phyloP scores from a whole-genome alignment of 2,113 vertebrate species.

The Chunga burmeisteri region DNA sequence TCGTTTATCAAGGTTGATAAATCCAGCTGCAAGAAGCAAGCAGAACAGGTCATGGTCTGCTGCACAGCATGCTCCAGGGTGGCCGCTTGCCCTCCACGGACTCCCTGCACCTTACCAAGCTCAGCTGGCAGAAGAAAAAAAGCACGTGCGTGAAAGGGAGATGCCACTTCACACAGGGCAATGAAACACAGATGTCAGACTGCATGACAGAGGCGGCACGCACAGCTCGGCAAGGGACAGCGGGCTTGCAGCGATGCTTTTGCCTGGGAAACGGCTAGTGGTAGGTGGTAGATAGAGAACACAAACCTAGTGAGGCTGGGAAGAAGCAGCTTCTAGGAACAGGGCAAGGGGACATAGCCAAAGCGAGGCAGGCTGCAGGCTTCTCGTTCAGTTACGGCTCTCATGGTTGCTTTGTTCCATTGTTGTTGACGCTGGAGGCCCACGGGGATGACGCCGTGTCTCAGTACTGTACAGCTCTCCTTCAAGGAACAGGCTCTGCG shows the following conservation, averaged over 20 bases:
- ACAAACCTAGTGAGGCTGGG: background rate
- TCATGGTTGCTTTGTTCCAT: background rate
- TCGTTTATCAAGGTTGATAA: background rate
- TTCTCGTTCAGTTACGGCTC: background rate
- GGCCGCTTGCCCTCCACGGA: background rate
- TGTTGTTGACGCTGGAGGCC: background rate
- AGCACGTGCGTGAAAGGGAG: background rate
- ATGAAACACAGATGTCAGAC: conserved; percentile 19
- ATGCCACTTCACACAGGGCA: background rate
- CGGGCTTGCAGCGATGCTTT: rapidly evolving
- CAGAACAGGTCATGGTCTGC: background rate
- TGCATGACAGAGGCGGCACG: background rate
- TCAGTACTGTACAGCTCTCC: background rate
- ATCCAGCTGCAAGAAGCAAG: background rate
- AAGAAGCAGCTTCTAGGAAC: background rate
- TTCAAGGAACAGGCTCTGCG: background rate
- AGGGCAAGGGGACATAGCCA: background rate
- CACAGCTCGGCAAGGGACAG: background rate
- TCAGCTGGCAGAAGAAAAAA: background rate
- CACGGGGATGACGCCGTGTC: background rate
- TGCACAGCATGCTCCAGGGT: background rate
- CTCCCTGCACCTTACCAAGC: background rate
- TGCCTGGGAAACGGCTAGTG: background rate
- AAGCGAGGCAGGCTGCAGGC: background rate
- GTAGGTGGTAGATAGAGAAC: background rate